phyloP scores from a whole-genome alignment of 2,113 vertebrate species.

The Xerus inauris region DNA sequence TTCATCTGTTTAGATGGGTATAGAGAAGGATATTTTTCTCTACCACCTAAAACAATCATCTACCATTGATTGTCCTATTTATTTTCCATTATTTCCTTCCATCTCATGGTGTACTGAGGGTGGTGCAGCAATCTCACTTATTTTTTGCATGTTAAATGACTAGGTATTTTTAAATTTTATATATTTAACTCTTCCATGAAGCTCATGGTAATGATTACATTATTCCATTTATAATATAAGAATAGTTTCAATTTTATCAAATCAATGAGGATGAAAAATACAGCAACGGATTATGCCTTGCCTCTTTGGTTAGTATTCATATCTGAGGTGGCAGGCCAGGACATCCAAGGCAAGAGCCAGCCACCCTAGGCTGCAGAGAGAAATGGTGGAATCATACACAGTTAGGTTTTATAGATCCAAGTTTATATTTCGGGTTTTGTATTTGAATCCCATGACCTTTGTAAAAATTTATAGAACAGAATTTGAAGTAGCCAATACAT shows the following conservation, averaged over 20 bases:
- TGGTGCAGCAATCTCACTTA: not conserved
- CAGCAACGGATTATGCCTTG: not conserved
- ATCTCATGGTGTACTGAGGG: too few relatives aligned
- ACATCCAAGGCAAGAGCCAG: not conserved
- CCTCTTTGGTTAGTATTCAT: not conserved
- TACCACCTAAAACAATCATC: not conserved
- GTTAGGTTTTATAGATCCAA: not conserved
- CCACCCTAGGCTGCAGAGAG: not conserved
- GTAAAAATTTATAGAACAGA: not conserved
- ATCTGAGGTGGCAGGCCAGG: not conserved
- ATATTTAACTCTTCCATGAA: not conserved
- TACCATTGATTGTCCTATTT: not conserved
- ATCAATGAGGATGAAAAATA: not conserved
- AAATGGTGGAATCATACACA: not conserved
- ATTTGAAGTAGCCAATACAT: conserved; percentile 30
- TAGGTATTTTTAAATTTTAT: not conserved
- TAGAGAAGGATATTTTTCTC: not conserved
- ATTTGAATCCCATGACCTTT: not conserved
- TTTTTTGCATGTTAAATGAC: not conserved
- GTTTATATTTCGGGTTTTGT: not conserved
- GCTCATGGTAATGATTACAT: not conserved
- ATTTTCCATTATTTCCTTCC: not conserved
- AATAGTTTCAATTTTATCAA: conserved; percentile 34
- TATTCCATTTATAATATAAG: not conserved
- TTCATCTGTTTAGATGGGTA: not conserved